Evolutionary conservation across 2,797 vertebrate species (phyloP).

Genomic region (Anguilla anguilla): DNA sequence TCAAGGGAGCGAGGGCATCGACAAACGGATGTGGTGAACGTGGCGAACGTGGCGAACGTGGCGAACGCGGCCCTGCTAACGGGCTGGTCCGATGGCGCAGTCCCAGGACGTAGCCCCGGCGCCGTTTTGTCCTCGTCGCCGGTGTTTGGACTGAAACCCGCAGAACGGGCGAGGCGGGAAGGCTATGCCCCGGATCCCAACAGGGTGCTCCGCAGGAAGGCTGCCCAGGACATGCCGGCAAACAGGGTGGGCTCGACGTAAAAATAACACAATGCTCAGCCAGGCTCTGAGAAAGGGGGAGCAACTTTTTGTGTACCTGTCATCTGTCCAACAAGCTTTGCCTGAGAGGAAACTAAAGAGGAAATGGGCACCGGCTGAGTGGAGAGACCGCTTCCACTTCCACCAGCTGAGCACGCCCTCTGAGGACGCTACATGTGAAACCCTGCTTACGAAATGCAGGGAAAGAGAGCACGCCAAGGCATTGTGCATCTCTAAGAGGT

Average conservation of each 20-base stretch:
- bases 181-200: too few relatives aligned
- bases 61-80: conserved; percentile 21
- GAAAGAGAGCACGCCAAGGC: not conserved
- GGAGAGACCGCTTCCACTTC: not conserved
- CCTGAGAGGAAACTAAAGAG: conserved; percentile 48
- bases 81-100: not conserved
- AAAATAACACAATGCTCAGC: conserved; percentile 33
- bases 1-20: conserved; percentile 48
- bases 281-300: conserved; percentile 53
- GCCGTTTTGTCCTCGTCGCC: not conserved
- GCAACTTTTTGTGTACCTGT: conserved; percentile 66
- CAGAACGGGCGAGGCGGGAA: conserved; percentile 15
- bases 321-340: conserved; percentile 61
- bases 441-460: not conserved
- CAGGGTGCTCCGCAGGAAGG: conserved; percentile 14
- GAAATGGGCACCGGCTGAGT: not conserved
- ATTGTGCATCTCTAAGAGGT: not conserved
- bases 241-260: conserved; percentile 46
- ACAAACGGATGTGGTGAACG: conserved; percentile 36
- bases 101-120: conserved; percentile 18
- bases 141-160: conserved; percentile 27
- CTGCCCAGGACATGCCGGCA: conserved; percentile 45
- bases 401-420: not conserved
- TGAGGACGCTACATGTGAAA: not conserved
- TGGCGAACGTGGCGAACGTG: conserved; percentile 25